phyloP scores from a whole-genome alignment of 2,113 vertebrate genomes.

The Mohoua ochrocephala region DNA sequence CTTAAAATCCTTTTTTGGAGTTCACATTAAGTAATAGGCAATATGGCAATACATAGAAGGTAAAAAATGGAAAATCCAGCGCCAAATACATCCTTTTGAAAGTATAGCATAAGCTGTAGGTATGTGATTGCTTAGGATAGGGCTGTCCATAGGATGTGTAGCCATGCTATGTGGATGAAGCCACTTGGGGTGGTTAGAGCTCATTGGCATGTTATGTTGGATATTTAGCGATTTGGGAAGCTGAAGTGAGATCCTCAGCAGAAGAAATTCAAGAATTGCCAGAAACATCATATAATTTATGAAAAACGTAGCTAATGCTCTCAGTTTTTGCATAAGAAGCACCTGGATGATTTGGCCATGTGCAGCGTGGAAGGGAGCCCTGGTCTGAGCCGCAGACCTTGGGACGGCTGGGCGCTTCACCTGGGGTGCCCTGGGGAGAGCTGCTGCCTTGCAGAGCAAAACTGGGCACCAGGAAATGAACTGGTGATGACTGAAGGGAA shows the following conservation, averaged over 20 bases:
- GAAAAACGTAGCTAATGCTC: neutral
- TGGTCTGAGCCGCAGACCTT: neutral
- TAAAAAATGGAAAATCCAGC: neutral
- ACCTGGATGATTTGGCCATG: neutral
- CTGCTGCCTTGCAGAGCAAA: neutral
- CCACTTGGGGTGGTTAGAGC: neutral
- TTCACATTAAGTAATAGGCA: neutral
- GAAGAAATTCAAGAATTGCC: neutral
- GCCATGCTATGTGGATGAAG: neutral
- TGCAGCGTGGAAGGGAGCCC: accelerated
- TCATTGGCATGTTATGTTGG: neutral
- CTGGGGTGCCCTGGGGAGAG: neutral
- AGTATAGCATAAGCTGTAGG: neutral
- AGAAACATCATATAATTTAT: neutral
- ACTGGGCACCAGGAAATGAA: neutral
- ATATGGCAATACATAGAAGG: neutral
- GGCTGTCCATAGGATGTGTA: neutral
- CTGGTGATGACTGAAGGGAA: neutral
- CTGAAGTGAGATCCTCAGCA: neutral
- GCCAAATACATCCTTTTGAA: neutral
- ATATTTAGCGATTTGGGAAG: neutral
- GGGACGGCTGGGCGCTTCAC: neutral
- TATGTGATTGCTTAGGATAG: neutral
- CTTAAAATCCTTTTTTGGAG: neutral
- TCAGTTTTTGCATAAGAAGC: neutral